Evolutionary conservation across 2,113 vertebrate genomes (phyloP), one percentile per base, ranked within the genome.

Genomic region (Theropithecus gelada): DNA sequence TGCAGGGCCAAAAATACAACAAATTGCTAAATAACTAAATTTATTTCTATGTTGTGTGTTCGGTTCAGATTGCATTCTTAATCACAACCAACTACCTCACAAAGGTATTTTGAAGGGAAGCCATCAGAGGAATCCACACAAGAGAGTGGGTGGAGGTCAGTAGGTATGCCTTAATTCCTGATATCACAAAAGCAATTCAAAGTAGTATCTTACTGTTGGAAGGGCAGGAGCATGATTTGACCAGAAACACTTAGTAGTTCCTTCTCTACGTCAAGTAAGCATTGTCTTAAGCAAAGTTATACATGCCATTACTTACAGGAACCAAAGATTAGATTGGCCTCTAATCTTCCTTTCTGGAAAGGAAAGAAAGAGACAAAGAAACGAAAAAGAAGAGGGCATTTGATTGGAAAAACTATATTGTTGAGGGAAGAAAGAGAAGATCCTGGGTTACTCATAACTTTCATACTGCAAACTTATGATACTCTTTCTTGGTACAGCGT

Each of bases 1-100:
- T 86, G 72, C 73, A 94, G 82, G 66, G 84, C 61, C 72, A 72
- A 40, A 84, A 84, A 75, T 59, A 88, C 57, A 94, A 94, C 40
- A 81, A 92, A 52, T 9, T 43, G 70, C 43, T 80, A 76, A 83
- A 72, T 22, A 85, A 90, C n/a, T 95, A 91, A 59, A 6, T 40
- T 92, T 81, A 35, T 57, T 72, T 88, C 95, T 96, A 83, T 30
- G 40, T 22, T 73, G 40, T 85, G 23, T 59, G 72, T 66, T 93
- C 30, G 64, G 83, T 95, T 92, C 40, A 38, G 18, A 55, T 3
- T 75, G 30, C 25, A 38, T 86, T 90, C 55, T 90, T 66, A 92
- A 68, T 27, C 57, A n/a, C 8, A 88, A 84, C 59, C 64, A 86
- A 76, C 9, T 3, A 78, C 38, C 48, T 88, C 73, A 87, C 55